These are phyloP conservation scores for Augochlorella aurata DNA, from an alignment of 2,888 invertebrate genomes.

Conservation along the genomic window DNA sequence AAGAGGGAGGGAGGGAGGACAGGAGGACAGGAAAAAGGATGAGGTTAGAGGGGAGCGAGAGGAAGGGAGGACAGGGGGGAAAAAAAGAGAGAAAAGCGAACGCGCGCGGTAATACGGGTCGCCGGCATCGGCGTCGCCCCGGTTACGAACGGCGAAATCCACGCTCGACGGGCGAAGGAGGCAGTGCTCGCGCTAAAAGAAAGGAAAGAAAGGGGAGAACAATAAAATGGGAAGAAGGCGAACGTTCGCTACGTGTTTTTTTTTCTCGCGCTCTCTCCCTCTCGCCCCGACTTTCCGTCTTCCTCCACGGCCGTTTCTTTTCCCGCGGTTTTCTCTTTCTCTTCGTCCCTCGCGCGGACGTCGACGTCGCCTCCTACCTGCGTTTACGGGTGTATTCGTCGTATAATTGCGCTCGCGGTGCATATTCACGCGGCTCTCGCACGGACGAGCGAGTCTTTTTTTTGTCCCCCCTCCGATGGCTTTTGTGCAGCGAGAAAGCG, in stretches of 20 bases:
- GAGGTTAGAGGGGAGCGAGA: neutral
- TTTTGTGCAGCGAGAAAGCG: conserved; percentile 66
- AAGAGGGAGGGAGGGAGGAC: too few relatives aligned
- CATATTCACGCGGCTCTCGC: conserved; percentile 64
- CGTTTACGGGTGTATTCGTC: conserved; percentile 58
- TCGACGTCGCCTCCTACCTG: conserved; percentile 48
- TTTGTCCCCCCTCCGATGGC: conserved; percentile 50
- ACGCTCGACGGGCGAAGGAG: conserved; percentile 20
- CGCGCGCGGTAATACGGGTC: conserved; percentile 19
- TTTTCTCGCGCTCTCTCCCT: conserved; percentile 5
- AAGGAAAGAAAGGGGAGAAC: conserved; percentile 38
- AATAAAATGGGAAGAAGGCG: conserved; percentile 51
- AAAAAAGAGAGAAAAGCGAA: conserved; percentile 12
- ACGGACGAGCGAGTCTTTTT: conserved; percentile 67
- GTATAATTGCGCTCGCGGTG: conserved; percentile 68
- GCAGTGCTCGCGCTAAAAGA: conserved; percentile 13
- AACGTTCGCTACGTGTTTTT: conserved; percentile 30
- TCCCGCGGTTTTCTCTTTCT: neutral
- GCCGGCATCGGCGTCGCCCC: conserved; percentile 30
- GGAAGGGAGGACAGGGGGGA: neutral
- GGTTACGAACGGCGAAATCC: conserved; percentile 26
- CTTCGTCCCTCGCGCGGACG: neutral
- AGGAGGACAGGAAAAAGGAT: neutral
- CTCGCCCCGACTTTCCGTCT: neutral
- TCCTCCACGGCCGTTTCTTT: neutral